phyloP scores from a whole-genome alignment of 2,113 vertebrate species.

The Aldabrachelys gigantea region DNA sequence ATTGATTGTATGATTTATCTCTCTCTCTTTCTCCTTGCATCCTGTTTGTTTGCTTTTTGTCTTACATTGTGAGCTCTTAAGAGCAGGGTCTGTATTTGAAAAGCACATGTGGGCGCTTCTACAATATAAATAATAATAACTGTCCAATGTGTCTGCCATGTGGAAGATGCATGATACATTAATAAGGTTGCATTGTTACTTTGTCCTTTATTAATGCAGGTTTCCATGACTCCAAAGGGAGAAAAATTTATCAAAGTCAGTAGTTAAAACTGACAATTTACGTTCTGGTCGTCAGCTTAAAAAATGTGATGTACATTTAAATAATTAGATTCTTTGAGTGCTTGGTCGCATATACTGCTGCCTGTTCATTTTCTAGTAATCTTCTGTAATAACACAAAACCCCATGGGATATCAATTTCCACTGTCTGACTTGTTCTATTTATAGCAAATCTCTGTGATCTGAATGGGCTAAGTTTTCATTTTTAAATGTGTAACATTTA shows the following conservation, averaged over 20 bases:
- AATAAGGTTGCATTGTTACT: constrained; percentile 6
- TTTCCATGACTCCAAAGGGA: constrained; percentile 20
- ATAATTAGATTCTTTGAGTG: constrained; percentile 20
- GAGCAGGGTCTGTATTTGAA: not conserved
- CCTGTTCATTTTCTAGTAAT: not conserved
- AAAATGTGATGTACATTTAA: constrained; percentile 25
- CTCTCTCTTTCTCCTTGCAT: not conserved
- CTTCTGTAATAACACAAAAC: not conserved
- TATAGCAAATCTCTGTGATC: not conserved
- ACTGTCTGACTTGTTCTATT: not conserved
- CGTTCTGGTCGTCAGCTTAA: not conserved
- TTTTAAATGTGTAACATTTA: not conserved
- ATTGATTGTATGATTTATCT: not conserved
- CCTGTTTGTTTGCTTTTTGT: not conserved
- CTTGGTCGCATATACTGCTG: not conserved
- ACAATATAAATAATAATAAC: not conserved
- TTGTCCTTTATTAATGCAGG: constrained; percentile 4
- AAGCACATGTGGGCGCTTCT: not conserved
- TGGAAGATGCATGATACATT: not conserved
- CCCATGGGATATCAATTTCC: not conserved
- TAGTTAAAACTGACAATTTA: constrained; percentile 20
- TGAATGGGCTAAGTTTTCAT: not conserved
- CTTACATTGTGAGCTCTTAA: not conserved
- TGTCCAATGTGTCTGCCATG: not conserved
- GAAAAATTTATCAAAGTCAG: constrained; percentile 8